Evolutionary conservation across 2,113 vertebrate species (phyloP).

Genomic region (Spea bombifrons): DNA sequence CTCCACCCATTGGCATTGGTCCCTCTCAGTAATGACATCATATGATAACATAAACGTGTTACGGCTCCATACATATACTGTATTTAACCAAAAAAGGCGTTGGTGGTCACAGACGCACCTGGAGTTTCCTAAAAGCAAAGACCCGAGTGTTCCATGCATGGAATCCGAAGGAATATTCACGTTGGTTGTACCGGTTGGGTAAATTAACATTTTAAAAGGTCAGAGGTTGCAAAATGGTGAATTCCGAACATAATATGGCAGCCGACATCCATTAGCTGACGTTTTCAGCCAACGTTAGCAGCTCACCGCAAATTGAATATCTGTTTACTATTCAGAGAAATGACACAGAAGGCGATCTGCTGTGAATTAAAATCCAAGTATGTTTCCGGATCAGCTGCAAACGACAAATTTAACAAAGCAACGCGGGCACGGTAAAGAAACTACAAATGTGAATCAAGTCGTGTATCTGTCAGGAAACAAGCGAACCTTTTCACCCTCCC

Average conservation of each 20-base stretch:
- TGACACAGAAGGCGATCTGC: neutral
- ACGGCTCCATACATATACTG: no score
- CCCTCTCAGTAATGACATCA: no score
- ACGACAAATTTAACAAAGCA: constrained; percentile 2
- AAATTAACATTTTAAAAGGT: no score
- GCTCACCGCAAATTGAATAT: neutral
- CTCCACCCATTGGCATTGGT: no score
- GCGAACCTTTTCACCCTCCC: neutral
- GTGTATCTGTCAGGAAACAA: constrained; percentile 13
- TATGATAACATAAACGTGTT: no score
- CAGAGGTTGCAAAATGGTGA: no score
- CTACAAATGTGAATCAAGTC: neutral
- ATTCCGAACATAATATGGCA: neutral
- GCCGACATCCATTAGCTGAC: neutral
- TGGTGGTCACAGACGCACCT: no score
- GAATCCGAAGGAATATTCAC: no score
- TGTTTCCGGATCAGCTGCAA: neutral
- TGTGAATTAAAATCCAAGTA: constrained; percentile 6
- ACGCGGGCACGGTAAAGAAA: constrained; percentile 14
- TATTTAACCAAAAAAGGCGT: no score
- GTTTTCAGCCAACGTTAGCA: neutral
- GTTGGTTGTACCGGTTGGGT: no score
- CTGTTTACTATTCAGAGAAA: neutral
- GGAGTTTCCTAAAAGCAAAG: no score
- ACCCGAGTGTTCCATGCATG: no score